phyloP scores from a whole-genome alignment of 2,888 invertebrate species.

The Metallyticus violacea region DNA sequence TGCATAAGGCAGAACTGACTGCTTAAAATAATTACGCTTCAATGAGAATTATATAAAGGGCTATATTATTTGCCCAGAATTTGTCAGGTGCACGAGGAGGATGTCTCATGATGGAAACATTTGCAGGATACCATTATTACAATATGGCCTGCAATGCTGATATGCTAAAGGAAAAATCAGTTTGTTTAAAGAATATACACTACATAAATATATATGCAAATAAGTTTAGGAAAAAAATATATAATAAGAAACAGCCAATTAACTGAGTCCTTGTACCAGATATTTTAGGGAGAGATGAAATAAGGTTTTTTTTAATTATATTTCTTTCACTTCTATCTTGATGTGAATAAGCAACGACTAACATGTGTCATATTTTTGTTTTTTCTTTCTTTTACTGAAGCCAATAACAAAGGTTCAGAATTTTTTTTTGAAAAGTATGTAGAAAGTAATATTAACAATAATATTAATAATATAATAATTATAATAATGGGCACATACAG shows the following conservation, averaged over 20 bases:
- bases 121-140: too few species aligned
- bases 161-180: background rate
- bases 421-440: background rate
- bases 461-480: background rate
- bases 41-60: background rate
- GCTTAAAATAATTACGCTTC: constrained; percentile 19
- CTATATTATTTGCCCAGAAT: background rate
- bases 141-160: background rate
- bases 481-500: constrained; percentile 18
- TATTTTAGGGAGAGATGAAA: background rate
- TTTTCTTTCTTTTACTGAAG: background rate
- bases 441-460: background rate
- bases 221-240: constrained; percentile 2
- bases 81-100: background rate
- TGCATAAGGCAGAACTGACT: background rate
- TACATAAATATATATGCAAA: constrained; percentile 13
- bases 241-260: background rate
- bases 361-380: background rate
- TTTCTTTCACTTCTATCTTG: constrained; percentile 2
- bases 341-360: constrained; percentile 8
- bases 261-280: constrained; percentile 18
- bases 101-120: background rate
- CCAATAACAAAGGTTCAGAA: constrained; percentile 2
- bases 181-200: constrained; percentile 14
- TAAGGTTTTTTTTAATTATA: background rate